Base-by-base conservation (phyloP, 2,888 invertebrate genomes). In the Drosophila borealis region DNA sequence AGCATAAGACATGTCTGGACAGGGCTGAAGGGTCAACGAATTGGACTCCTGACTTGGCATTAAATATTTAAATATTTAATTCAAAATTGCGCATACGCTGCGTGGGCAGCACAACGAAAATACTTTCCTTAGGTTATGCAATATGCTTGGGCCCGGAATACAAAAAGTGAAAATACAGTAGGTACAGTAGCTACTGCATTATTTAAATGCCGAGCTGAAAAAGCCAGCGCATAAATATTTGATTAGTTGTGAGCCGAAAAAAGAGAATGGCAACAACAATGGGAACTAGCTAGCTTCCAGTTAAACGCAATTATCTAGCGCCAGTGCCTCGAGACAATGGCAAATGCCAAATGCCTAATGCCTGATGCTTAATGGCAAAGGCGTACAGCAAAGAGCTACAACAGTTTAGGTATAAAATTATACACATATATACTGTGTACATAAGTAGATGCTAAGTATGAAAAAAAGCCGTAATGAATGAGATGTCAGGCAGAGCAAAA, bases 1-100 rank as follows among this genome's bases (percentile, higher is more conserved):
- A 17, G 53, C 44, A 42, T 4, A 41, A 62, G 55, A 75, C 71
- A 44, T 64, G 77, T 67, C 63, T 64, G 63, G 53, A 41, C 56
- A 39, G 61, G 33, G 60, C 29, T 44, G 33, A 74, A 70, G 78
- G 79, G 74, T 76, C 76, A 76, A 76, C 63, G 67, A 36, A 49
- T 62, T 66, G 59, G 59, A 54, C 25, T 21, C 41, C 45, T 48
- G 56, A 25, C 29, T 39, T 45, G 34, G 46, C 42, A 70, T 80
- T 77, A 77, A 77, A 80, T 80, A 80, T 78, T 80, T 53, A 74
- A 78, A 70, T 71, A 57, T 21, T 66, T 17, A 17, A 17, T 17
- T 53, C 36, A 53, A 83, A 84, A 83, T 84, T 81, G 62, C 74
- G 77, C 54, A 83, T 83, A 83, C 82, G 82, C 62, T 42, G 57